Percentiles rank a stretch among this genome's conserved stretches.
These are phyloP conservation scores for Tipula vernalis DNA, from an alignment of 2,888 invertebrate species.

Conservation along the genomic window DNA sequence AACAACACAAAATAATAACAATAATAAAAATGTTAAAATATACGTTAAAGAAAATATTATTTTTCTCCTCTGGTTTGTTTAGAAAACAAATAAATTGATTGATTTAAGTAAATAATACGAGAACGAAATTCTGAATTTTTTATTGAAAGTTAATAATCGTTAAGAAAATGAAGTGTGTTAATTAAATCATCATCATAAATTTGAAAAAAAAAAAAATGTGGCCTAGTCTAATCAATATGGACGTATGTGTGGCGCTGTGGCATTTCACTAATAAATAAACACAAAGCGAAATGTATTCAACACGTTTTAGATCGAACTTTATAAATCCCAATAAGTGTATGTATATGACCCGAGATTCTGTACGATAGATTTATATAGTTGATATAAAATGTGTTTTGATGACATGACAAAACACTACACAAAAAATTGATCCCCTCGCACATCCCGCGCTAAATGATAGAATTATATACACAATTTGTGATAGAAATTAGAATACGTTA, in stretches of 20 bases:
- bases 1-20: not conserved
- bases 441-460: not conserved
- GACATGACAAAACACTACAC: not conserved
- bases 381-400: not conserved
- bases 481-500: not conserved
- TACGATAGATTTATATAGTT: not conserved
- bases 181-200: constrained; percentile 4
- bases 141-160: constrained; percentile 4
- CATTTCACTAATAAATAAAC: not conserved
- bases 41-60: constrained; percentile 4
- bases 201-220: not conserved
- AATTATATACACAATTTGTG: not conserved
- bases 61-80: not conserved
- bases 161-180: constrained; percentile 4
- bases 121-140: not conserved
- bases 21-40: not conserved
- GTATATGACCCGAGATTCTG: not conserved
- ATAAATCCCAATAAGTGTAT: not conserved
- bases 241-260: not conserved
- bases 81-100: constrained; percentile 4
- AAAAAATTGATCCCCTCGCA: not conserved
- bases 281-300: not conserved
- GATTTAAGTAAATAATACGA: constrained; percentile 4
- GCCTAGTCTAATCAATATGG: not conserved
- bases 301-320: not conserved